Base-by-base conservation (phyloP, 2,888 invertebrate genomes). In the Serrognathus titanus region DNA sequence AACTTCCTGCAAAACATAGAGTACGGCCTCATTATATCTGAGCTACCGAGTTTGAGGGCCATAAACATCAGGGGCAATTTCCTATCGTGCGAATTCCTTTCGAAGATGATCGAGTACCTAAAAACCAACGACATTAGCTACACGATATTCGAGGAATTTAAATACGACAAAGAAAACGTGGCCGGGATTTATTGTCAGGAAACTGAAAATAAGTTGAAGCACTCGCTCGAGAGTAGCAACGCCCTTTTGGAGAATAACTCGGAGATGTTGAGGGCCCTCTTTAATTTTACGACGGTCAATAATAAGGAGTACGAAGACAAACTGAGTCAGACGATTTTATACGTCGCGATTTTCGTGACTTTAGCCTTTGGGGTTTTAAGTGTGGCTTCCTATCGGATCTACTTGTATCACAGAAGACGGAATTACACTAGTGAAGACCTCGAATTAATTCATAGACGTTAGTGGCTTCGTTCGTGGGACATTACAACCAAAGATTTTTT, bases 131-230 rank as follows among this genome's bases (percentile, higher is more conserved):
- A 60, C 13, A 69, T 75, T 3, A 68, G 63, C 37, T 75, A 69
- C 53, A 74, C 70, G 4, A 63, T 71, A 7, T 69, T 68, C 50
- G 71, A 75, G 53, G 59, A 69, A 13, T 63, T 70, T 6, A 60
- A 70, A 16, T 69, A 67, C 13, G 69, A 71, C 16, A 65, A 66
- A 52, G 71, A 75, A 55, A 77, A 77, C 59, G 71, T 77, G 7
- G 74, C 69, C 7, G 76, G 76, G 4, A 75, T 77, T 61, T 70
- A 71, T 54, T 77, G 76, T 55, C 65, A 63, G 45, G 66, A 68
- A 56, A 56, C 59, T 13, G 55, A 59, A 24, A 53, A 51, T 55
- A 60, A 61, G 40, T 38, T 38, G 41, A 59, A 53, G n/a, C 16
- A 52, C n/a, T 46, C 61, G 4, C 49, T 65, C 20, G 13, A 55